Percentiles rank a stretch among this genome's conserved stretches.
Conservation (phyloP, 2,113 vertebrate species). For the Rhadina sibilatrix region DNA sequence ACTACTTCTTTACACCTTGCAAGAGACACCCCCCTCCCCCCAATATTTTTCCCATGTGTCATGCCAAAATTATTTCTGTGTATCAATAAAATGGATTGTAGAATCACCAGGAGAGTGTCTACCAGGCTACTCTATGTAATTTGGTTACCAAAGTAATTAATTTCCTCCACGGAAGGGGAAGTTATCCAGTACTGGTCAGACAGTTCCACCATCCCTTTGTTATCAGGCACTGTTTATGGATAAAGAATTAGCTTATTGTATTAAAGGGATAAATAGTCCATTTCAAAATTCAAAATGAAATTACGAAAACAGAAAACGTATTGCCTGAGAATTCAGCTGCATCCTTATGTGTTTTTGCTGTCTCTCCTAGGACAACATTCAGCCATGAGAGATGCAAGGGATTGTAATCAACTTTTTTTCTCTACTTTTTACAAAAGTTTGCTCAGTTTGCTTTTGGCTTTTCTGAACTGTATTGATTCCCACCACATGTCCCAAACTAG, state of each 20-base stretch:
- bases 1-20: neutral
- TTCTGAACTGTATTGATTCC: neutral
- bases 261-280: neutral
- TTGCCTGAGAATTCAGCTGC: neutral
- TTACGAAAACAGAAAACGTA: neutral
- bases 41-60: neutral
- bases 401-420: neutral
- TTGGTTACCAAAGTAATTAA: neutral
- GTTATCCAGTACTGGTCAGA: neutral
- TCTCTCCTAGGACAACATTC: neutral
- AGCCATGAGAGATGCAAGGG: neutral
- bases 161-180: neutral
- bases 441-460: neutral
- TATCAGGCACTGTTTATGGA: neutral
- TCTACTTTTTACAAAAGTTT: neutral
- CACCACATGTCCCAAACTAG: accelerated
- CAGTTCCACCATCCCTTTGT: neutral
- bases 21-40: neutral
- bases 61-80: neutral
- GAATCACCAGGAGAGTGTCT: neutral
- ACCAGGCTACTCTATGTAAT: neutral
- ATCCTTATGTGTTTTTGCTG: neutral
- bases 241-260: neutral
- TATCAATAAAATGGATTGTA: neutral
- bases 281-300: neutral